phyloP scores from a whole-genome alignment of 1,140 invertebrate species.

The Hermetia illucens region DNA sequence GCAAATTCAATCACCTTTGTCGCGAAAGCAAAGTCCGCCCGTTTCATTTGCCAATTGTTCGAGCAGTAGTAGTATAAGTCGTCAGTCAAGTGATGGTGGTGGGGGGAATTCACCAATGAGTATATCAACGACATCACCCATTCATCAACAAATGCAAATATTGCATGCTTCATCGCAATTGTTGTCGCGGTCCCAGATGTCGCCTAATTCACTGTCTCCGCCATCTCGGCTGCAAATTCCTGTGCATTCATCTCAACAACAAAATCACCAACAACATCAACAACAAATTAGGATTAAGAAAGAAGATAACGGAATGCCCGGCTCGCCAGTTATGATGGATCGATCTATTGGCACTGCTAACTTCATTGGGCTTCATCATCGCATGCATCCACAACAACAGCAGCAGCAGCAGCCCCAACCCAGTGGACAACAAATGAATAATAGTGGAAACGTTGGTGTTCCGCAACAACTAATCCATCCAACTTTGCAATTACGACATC shows the following conservation, averaged over 20 bases:
- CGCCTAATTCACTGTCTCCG: slow-evolving; percentile 23
- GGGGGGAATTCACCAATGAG: neutral
- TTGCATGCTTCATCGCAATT: slow-evolving; percentile 30
- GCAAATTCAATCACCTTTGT: slow-evolving; percentile 11
- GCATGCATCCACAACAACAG: slow-evolving; percentile 22
- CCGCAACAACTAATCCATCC: slow-evolving; percentile 28
- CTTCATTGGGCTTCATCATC: slow-evolving; percentile 24
- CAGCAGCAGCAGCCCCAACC: slow-evolving; percentile 28
- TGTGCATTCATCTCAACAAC: slow-evolving; percentile 30
- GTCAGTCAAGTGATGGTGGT: slow-evolving; percentile 4
- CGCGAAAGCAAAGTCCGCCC: slow-evolving; percentile 23
- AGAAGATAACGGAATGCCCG: slow-evolving; percentile 24
- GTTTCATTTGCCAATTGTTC: slow-evolving; percentile 1
- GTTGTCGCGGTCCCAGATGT: slow-evolving; percentile 32
- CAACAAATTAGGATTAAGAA: slow-evolving; percentile 33
- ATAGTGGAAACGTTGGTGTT: slow-evolving; percentile 10
- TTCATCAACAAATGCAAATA: slow-evolving; percentile 25
- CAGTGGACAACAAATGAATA: slow-evolving; percentile 13
- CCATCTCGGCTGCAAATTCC: slow-evolving; percentile 32
- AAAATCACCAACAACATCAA: slow-evolving; percentile 21
- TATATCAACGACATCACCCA: slow-evolving; percentile 20
- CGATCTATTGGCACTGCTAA: slow-evolving; percentile 26
- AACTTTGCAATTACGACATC: slow-evolving; percentile 24
- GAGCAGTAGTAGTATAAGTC: neutral
- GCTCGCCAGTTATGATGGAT: slow-evolving; percentile 19